Evolutionary conservation across 2,888 invertebrate genomes (phyloP), one percentile per base, ranked within the genome.

Genomic region (Phaedon cochleariae): DNA sequence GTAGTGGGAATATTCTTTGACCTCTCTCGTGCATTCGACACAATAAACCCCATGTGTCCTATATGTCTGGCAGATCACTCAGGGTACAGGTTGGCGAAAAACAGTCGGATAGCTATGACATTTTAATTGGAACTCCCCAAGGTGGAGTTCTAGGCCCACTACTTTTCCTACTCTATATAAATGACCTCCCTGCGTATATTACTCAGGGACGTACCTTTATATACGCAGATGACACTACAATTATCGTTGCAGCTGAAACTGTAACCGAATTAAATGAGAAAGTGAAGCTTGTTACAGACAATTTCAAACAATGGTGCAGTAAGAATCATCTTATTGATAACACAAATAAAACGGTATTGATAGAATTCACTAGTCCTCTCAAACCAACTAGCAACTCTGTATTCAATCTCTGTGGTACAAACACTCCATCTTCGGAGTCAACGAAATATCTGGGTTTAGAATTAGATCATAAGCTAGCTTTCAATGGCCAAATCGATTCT

Each of bases 1-100:
- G 34, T 55, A 20, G 55, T 21, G 37, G 41, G 55, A 55, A 37
- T 55, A 55, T 55, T 34, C 37, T 20, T 55, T 55, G 34, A 55
- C 20, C 41, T 55, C 21, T 18, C 20, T 55, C 55, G 55, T 15
- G 55, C 55, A 21, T 55, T 55, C 10, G 41, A 55, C 15, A 55
- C 41, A 22, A 55, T 55, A 9, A 21, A 55, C 20, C 18, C 55
- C 7, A 55, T 12, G 10, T 55, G 18, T 26, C 26, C 7, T 26
- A 26, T 26, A 26, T 26, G 26, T 5, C 26, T 26, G 26, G 26
- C 7, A 26, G 26, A 26, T 7, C 34, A 7, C 20, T 26, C 41
- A 41, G 41, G 41, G 41, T 41, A 6, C 41, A 41, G 41, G 41
- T 41, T 15, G 41, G 15, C 15, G 41, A 15, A 41, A 15, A 41